Conservation (phyloP, 2,888 invertebrate genomes). For the Harpalus rufipes region DNA sequence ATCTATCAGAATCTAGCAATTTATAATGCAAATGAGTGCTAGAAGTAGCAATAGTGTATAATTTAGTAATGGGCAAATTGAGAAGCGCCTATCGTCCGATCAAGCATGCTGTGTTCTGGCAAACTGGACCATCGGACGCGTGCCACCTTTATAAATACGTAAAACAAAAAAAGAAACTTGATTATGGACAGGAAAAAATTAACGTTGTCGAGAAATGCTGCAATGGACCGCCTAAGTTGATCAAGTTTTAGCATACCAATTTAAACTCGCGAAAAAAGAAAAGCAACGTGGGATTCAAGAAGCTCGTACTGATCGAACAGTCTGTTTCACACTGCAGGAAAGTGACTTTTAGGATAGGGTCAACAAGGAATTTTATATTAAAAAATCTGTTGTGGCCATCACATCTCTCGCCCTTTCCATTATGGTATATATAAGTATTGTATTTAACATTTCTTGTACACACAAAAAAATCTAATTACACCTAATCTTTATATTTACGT, state of each 20-base stretch:
- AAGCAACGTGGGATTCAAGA: slow-evolving; percentile 19
- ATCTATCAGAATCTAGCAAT: slow-evolving; percentile 1
- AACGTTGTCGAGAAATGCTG: slow-evolving; percentile 53
- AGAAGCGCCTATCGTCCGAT: slow-evolving; percentile 4
- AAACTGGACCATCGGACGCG: slow-evolving; percentile 65
- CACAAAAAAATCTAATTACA: no score
- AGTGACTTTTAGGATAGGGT: no score
- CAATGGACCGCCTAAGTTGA: slow-evolving; percentile 63
- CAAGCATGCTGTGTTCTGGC: slow-evolving; percentile 1
- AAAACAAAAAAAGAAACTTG: slow-evolving; percentile 62
- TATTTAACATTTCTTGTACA: no score
- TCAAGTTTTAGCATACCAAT: slow-evolving; percentile 66
- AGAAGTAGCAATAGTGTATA: not conserved
- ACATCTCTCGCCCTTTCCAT: no score
- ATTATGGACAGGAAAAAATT: slow-evolving; percentile 62
- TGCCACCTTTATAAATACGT: slow-evolving; percentile 63
- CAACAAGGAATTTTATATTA: no score
- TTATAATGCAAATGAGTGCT: slow-evolving; percentile 2
- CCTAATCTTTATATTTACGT: no score
- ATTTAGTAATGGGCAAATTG: slow-evolving; percentile 26
- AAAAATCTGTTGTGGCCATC: no score
- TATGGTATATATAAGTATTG: no score
- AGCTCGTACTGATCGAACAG: not conserved
- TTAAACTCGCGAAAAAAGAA: slow-evolving; percentile 48
- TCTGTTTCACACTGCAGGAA: no score